Evolutionary conservation across 1,140 invertebrate genomes (phyloP).

Genomic region (Atta cephalotes): DNA sequence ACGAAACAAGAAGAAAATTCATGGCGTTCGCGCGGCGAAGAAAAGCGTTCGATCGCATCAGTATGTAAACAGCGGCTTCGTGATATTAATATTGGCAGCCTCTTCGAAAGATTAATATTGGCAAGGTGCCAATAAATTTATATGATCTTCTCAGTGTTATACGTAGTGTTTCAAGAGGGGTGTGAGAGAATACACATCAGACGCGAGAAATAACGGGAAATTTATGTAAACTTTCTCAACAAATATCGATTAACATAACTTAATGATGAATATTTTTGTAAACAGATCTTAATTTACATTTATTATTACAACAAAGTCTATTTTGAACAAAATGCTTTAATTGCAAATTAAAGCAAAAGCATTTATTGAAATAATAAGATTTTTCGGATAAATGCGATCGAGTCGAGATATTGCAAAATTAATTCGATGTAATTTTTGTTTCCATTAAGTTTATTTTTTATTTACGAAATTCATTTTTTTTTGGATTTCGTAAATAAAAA

Average conservation of each 20-base stretch:
- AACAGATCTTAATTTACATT: neutral
- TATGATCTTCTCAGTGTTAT: slow-evolving; percentile 9
- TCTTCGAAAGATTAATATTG: slow-evolving; percentile 44
- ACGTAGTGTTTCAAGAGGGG: neutral
- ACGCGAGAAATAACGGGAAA: neutral
- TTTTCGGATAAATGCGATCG: neutral
- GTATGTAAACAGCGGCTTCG: slow-evolving; percentile 44
- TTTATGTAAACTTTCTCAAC: slow-evolving; percentile 13
- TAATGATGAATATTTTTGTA: neutral
- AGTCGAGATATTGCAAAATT: neutral
- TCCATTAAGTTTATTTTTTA: too few species aligned
- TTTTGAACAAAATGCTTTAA: neutral
- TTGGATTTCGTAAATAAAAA: too few species aligned
- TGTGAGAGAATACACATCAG: too few species aligned
- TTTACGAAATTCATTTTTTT: neutral
- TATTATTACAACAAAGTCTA: neutral
- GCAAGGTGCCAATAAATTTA: slow-evolving; percentile 43
- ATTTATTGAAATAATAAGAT: neutral
- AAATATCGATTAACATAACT: slow-evolving; percentile 22
- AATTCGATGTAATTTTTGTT: neutral
- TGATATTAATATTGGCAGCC: slow-evolving; percentile 51
- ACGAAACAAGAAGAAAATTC: slow-evolving; percentile 44
- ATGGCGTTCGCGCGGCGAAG: slow-evolving; percentile 15
- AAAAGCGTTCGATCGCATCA: slow-evolving; percentile 40
- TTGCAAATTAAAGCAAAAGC: neutral